A percentile compares a stretch with the other conserved stretches of the same genome.
Conservation (phyloP, 1,140 invertebrate genomes). For the Teleogryllus occipitalis region DNA sequence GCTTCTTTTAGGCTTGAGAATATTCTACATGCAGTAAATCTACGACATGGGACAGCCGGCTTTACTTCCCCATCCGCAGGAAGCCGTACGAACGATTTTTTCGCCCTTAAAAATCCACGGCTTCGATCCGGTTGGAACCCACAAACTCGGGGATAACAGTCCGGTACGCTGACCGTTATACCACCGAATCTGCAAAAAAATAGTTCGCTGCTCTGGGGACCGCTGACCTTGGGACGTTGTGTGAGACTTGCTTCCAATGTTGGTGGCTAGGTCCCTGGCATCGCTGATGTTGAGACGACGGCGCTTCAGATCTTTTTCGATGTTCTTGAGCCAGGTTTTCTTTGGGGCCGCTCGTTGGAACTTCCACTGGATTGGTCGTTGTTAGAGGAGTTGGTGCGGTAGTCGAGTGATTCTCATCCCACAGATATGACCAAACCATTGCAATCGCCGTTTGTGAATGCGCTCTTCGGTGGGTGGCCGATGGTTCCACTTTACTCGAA, state of each 20-base stretch:
- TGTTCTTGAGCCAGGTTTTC: background rate
- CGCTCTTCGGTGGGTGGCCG: background rate
- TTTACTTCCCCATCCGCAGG: too few relatives aligned
- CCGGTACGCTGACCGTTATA: too few relatives aligned
- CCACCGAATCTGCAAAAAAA: too few relatives aligned
- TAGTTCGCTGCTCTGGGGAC: too few relatives aligned
- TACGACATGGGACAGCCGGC: too few relatives aligned
- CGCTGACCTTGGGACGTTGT: too few relatives aligned
- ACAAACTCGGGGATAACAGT: too few relatives aligned
- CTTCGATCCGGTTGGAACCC: too few relatives aligned
- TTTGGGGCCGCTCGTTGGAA: background rate
- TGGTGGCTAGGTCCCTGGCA: background rate
- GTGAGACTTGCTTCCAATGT: background rate
- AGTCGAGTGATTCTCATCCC: background rate
- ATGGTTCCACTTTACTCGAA: background rate
- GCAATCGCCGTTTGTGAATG: background rate
- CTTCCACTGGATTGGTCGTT: background rate
- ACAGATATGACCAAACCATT: background rate
- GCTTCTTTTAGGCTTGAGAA: too few relatives aligned
- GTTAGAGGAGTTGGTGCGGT: background rate
- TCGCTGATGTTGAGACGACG: background rate
- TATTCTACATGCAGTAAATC: too few relatives aligned
- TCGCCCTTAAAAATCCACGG: too few relatives aligned
- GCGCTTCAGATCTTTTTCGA: background rate
- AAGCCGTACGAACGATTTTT: too few relatives aligned